Evolutionary conservation across 2,113 vertebrate genomes (phyloP).

Genomic region (Raphicerus campestris): DNA sequence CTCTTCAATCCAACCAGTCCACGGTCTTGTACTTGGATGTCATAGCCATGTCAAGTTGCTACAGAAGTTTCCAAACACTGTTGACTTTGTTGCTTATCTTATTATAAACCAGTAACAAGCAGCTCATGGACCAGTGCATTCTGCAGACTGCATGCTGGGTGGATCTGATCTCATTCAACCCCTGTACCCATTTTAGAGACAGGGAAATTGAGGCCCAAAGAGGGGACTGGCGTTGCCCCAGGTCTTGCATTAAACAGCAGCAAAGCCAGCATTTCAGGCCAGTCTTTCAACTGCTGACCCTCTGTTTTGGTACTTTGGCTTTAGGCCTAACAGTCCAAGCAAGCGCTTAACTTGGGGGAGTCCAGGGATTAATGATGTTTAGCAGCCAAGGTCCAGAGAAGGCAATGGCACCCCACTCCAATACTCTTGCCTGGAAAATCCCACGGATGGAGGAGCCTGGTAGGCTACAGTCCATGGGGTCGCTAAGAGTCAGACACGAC

Average conservation of each 20-base stretch:
- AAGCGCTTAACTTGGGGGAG: neutral
- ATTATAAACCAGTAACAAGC: neutral
- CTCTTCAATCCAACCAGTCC: neutral
- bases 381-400: neutral
- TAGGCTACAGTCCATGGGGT: too few relatives aligned
- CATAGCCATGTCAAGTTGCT: neutral
- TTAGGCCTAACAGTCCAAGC: neutral
- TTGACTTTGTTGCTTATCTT: neutral
- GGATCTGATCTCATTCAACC: neutral
- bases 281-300: neutral
- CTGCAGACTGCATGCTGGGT: neutral
- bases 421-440: too few relatives aligned
- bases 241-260: neutral
- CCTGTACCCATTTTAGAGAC: neutral
- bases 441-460: too few relatives aligned
- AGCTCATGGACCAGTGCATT: neutral
- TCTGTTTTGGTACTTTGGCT: neutral
- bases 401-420: too few relatives aligned
- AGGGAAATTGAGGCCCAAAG: neutral
- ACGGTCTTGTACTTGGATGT: neutral
- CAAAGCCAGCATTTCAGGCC: neutral
- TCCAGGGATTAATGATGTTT: neutral
- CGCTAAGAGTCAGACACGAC: accelerated
- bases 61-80: neutral
- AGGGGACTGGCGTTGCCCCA: neutral